phyloP scores from a whole-genome alignment of 1,140 invertebrate species.

The Theocolax elegans region DNA sequence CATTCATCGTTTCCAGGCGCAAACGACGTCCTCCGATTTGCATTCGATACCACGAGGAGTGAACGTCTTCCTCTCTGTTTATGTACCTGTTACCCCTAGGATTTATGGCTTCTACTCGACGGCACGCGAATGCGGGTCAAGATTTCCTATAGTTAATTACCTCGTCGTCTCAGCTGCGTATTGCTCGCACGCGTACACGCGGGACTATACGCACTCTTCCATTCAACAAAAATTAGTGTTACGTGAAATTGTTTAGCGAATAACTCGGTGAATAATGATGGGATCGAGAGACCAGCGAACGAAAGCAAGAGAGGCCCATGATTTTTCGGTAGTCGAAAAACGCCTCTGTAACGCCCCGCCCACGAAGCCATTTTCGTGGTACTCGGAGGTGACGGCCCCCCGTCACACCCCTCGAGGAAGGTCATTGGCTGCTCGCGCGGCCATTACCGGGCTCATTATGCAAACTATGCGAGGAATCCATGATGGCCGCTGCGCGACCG shows the following conservation, averaged over 20 bases:
- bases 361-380: no score
- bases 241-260: no score
- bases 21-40: constrained; percentile 34
- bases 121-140: constrained; percentile 16
- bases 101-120: background rate
- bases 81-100: constrained; percentile 27
- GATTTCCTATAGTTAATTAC: no score
- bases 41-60: constrained; percentile 11
- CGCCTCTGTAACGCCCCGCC: background rate
- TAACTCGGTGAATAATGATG: no score
- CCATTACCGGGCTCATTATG: constrained; percentile 63
- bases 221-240: no score
- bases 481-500: constrained; percentile 58
- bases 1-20: constrained; percentile 35
- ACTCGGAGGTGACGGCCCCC: background rate
- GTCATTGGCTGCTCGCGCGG: constrained; percentile 59
- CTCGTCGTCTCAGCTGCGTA: no score
- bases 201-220: no score
- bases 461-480: constrained; percentile 60
- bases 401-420: constrained; percentile 48
- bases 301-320: no score
- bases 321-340: constrained; percentile 5
- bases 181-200: no score
- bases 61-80: constrained; percentile 17
- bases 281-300: no score